Conservation (phyloP, 2,113 vertebrate species). For the Poeciliopsis turrubarensis region DNA sequence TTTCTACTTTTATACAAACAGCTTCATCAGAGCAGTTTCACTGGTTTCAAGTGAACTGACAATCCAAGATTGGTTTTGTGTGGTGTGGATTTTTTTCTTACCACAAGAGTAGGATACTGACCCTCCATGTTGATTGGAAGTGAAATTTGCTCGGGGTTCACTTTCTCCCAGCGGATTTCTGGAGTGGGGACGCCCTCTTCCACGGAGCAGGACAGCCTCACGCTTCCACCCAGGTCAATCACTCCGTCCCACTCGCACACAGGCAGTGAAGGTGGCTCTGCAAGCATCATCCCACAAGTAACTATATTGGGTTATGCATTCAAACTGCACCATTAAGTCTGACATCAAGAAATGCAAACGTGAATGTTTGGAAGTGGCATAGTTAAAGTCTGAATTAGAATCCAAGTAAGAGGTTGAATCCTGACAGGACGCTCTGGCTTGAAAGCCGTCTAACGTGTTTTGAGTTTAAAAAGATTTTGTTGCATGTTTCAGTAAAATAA, state of each 20-base stretch:
- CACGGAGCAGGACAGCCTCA: constrained; percentile 79
- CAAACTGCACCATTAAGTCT: background rate
- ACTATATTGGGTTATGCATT: too few species aligned
- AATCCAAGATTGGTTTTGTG: too few species aligned
- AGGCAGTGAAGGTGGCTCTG: constrained; percentile 80
- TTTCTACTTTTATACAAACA: too few species aligned
- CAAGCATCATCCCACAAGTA: background rate
- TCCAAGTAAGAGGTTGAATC: background rate
- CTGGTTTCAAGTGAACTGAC: too few species aligned
- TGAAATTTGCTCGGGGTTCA: constrained; percentile 69
- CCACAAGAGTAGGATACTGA: constrained; percentile 17
- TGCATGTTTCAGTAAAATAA: too few species aligned
- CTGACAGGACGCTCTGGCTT: background rate
- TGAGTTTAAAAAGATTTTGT: background rate
- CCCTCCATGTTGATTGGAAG: constrained; percentile 79
- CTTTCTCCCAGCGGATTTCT: constrained; percentile 79
- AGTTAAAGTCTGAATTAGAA: background rate
- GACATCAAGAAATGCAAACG: background rate
- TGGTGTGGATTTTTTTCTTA: too few species aligned
- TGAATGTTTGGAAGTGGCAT: background rate
- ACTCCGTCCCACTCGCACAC: constrained; percentile 79
- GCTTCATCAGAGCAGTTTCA: too few species aligned
- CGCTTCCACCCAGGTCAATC: constrained; percentile 68
- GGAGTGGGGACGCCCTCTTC: constrained; percentile 77
- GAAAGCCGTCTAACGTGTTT: background rate